Conservation (phyloP, 1,140 invertebrate species). For the Microplitis mediator region DNA sequence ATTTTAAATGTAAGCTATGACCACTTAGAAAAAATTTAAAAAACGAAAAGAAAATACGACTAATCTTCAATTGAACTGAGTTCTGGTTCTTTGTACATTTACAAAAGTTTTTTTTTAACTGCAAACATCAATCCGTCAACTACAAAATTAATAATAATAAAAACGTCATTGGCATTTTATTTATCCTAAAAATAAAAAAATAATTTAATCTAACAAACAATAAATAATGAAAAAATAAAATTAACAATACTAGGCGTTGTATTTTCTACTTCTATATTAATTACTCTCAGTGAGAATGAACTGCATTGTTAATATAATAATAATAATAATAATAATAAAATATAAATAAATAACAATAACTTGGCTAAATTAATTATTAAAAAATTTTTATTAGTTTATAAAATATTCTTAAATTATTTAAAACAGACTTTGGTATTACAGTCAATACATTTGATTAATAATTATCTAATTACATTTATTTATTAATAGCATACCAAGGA, state of each 20-base stretch:
- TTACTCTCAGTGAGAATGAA: constrained; percentile 26
- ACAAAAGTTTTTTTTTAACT: too few relatives aligned
- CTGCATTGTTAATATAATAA: constrained; percentile 22
- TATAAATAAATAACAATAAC: not conserved
- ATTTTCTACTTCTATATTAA: constrained; percentile 27
- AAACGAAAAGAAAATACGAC: too few relatives aligned
- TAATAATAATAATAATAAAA: too few relatives aligned
- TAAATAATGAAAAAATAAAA: constrained; percentile 8
- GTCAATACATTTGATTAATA: too few relatives aligned
- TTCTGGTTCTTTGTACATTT: too few relatives aligned
- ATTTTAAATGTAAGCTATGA: too few relatives aligned
- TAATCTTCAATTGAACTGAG: too few relatives aligned
- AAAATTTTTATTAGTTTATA: not conserved
- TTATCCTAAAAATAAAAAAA: constrained; percentile 7
- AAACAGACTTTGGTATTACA: constrained; percentile 7
- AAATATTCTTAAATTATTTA: not conserved
- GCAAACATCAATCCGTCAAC: not conserved
- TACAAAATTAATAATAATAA: too few relatives aligned
- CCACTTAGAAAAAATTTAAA: too few relatives aligned
- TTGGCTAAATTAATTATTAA: not conserved
- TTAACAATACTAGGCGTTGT: constrained; percentile 16
- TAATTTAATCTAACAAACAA: constrained; percentile 25
- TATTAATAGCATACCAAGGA: not conserved
- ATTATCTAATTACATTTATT: too few relatives aligned
- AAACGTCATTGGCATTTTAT: not conserved